Evolutionary conservation across 2,888 invertebrate genomes (phyloP).

Genomic region (Agonopterix heracliana): DNA sequence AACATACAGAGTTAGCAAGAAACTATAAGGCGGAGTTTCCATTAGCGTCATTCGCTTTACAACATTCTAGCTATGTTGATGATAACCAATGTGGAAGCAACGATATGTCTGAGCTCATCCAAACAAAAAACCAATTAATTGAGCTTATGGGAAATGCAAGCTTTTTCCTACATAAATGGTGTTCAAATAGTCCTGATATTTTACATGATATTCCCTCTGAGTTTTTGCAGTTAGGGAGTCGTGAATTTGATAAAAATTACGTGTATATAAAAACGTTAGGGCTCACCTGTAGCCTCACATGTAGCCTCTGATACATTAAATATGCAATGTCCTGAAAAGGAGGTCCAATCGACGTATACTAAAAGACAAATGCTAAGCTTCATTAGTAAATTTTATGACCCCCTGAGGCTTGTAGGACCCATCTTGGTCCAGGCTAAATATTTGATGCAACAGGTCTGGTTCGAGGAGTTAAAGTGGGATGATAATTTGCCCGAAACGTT

Average conservation of each 20-base stretch:
- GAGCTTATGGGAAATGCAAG: not conserved
- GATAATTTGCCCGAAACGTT: constrained; percentile 1
- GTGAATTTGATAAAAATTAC: not conserved
- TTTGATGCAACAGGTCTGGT: constrained; percentile 12
- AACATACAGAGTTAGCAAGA: constrained; percentile 4
- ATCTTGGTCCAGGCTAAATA: constrained; percentile 5
- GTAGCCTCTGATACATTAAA: not conserved
- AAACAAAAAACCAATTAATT: not conserved
- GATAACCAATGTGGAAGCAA: not conserved
- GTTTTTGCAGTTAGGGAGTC: not conserved
- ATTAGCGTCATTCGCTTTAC: not conserved
- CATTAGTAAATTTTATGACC: constrained; percentile 12
- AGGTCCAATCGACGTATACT: not conserved
- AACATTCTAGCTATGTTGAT: not conserved
- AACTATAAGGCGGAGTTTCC: not conserved
- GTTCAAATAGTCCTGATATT: not conserved
- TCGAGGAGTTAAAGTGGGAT: constrained; percentile 9
- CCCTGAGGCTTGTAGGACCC: constrained; percentile 12
- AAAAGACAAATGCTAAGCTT: constrained; percentile 8
- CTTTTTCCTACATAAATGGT: constrained; percentile 3
- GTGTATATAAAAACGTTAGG: not conserved
- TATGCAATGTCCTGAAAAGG: not conserved
- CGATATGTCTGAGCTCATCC: not conserved
- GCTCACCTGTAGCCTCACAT: not conserved
- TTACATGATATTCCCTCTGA: not conserved